Percentiles rank a stretch among this genome's conserved stretches.
Evolutionary conservation across 2,113 vertebrate species (phyloP).

Genomic region (Sylvietta virens): DNA sequence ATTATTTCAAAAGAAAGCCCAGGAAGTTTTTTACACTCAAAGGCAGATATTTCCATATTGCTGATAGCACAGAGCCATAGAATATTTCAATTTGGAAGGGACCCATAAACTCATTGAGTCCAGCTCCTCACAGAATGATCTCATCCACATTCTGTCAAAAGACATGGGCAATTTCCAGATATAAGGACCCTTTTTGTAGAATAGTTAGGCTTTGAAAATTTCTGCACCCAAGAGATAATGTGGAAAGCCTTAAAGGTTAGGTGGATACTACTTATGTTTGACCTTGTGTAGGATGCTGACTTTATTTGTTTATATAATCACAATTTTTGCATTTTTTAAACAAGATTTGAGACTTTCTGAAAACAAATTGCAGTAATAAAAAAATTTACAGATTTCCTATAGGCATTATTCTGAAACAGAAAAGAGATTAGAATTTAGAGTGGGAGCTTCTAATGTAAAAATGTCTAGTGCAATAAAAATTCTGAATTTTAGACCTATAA

Average conservation of each 20-base stretch:
- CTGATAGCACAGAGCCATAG: background rate
- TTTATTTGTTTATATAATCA: background rate
- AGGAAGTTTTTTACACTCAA: background rate
- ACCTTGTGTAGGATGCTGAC: background rate
- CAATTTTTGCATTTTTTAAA: background rate
- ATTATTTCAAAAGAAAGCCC: background rate
- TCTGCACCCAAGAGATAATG: background rate
- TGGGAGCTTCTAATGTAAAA: background rate
- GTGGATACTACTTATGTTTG: background rate
- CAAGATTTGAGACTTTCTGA: background rate
- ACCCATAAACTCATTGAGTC: background rate
- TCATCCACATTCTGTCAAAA: background rate
- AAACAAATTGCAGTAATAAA: background rate
- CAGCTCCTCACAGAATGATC: background rate
- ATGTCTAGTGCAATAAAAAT: background rate
- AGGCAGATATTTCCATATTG: background rate
- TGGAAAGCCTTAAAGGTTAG: background rate
- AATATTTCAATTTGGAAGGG: fast-evolving
- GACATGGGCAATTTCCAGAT: background rate
- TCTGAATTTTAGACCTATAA: background rate
- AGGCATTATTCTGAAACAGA: background rate
- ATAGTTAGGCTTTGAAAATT: background rate
- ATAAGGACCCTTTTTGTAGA: background rate
- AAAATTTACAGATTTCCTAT: background rate
- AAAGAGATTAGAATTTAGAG: background rate